Conservation (phyloP, 2,797 vertebrate species). For the Anabacerthia variegaticeps region DNA sequence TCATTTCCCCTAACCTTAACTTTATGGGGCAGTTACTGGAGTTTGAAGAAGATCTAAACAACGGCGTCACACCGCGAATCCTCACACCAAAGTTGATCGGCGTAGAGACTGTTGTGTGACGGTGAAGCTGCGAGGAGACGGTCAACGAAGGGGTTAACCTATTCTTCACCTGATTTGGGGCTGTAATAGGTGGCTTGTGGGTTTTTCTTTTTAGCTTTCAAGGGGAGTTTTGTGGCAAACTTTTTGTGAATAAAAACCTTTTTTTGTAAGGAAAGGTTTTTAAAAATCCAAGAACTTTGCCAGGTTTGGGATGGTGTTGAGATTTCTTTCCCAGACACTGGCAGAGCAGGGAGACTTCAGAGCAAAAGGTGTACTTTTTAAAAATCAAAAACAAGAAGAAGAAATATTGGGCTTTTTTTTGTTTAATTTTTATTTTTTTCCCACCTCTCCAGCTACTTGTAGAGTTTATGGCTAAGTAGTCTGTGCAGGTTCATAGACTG, state of each 20-base stretch:
- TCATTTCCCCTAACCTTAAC: conserved; percentile 99
- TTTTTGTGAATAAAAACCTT: conserved; percentile 62
- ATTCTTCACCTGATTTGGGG: conserved; percentile 21
- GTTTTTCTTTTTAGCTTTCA: conserved; percentile 32
- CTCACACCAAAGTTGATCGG: conserved; percentile 95
- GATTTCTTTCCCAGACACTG: conserved; percentile 13
- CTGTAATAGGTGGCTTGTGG: not conserved
- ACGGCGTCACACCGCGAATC: conserved; percentile 93
- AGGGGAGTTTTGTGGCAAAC: conserved; percentile 46
- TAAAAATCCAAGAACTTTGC: conserved; percentile 58
- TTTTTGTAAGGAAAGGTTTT: conserved; percentile 62
- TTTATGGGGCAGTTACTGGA: conserved; percentile 99
- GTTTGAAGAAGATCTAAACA: conserved; percentile 98
- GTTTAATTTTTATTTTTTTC: not conserved
- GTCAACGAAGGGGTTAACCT: not conserved
- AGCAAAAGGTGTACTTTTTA: conserved; percentile 29
- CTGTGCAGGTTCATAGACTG: conserved; percentile 87
- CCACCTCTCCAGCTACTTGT: conserved; percentile 60
- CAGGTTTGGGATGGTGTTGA: conserved; percentile 37
- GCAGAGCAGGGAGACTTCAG: conserved; percentile 26
- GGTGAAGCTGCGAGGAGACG: accelerated
- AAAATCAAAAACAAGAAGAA: conserved; percentile 33
- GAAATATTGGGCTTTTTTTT: not conserved
- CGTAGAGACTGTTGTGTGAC: conserved; percentile 91
- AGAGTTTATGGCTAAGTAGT: conserved; percentile 76